Percentiles rank a stretch among this genome's conserved stretches.
These are phyloP conservation scores for Antennarius striatus DNA, from an alignment of 2,113 vertebrate species.

Conservation along the genomic window DNA sequence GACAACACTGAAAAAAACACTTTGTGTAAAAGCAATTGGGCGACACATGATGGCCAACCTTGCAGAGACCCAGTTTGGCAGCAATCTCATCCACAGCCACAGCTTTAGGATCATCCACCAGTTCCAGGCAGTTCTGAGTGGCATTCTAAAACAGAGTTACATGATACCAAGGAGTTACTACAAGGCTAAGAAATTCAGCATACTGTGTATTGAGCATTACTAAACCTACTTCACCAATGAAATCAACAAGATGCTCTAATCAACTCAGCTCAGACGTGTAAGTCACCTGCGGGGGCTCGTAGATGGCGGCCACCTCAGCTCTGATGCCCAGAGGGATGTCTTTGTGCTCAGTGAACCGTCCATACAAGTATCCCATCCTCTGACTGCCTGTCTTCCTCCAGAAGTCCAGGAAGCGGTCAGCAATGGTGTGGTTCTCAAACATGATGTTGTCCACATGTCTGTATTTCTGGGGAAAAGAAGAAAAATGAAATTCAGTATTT, in stretches of 20 bases:
- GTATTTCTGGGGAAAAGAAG: conserved; percentile 86
- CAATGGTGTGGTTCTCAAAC: conserved; percentile 99
- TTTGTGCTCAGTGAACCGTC: conserved; percentile 94
- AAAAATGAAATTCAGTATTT: too few relatives aligned
- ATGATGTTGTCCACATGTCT: conserved; percentile 99
- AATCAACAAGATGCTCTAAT: background rate
- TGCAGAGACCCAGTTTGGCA: conserved; percentile 92
- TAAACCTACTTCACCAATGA: background rate
- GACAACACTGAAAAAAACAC: background rate
- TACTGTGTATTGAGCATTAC: background rate
- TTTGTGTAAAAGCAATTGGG: too few relatives aligned
- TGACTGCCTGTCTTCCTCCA: conserved; percentile 98
- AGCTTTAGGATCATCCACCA: conserved; percentile 94
- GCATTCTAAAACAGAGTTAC: conserved; percentile 80
- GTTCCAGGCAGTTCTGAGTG: conserved; percentile 94
- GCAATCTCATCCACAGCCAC: conserved; percentile 95
- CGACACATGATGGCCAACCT: conserved; percentile 75
- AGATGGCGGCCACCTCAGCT: conserved; percentile 96
- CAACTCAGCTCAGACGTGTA: background rate
- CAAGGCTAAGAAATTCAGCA: background rate
- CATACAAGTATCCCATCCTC: conserved; percentile 92
- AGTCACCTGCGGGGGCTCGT: conserved; percentile 95
- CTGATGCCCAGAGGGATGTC: conserved; percentile 97
- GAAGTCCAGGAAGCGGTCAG: conserved; percentile 98
- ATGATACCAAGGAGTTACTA: background rate